phyloP scores from a whole-genome alignment of 30 jellyfish, hydroid and myxozoan genomes.

The Hydractinia symbiolongicarpus region DNA sequence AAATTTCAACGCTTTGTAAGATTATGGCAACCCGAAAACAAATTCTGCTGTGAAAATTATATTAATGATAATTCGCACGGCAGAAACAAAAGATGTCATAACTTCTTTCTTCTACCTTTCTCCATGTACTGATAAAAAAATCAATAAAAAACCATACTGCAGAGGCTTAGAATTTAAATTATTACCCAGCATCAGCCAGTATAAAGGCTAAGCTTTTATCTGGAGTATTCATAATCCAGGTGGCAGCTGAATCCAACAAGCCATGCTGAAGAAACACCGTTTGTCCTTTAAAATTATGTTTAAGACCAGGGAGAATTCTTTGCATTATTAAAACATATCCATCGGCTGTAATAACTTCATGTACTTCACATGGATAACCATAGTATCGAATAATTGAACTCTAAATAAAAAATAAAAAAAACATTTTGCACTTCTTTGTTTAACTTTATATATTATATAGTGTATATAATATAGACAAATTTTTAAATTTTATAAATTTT shows the following conservation, averaged over 20 bases:
- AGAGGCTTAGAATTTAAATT: neutral
- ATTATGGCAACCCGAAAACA: too few relatives aligned
- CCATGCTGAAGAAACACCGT: conserved; percentile 80
- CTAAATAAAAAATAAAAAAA: conserved; percentile 22
- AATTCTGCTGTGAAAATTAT: too few relatives aligned
- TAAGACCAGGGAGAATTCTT: conserved; percentile 41
- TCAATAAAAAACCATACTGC: neutral
- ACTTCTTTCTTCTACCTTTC: too few relatives aligned
- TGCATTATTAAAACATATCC: conserved; percentile 63
- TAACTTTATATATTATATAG: too few relatives aligned
- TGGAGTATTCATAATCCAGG: conserved; percentile 58
- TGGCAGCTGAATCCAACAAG: conserved; percentile 68
- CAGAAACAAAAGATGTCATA: too few relatives aligned
- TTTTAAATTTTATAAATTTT: too few relatives aligned
- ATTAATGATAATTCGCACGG: too few relatives aligned
- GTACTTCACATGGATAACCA: conserved; percentile 75
- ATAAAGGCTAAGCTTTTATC: conserved; percentile 69
- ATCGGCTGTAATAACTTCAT: conserved; percentile 54
- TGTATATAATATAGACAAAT: too few relatives aligned
- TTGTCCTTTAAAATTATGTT: conserved; percentile 32
- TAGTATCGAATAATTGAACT: conserved; percentile 52
- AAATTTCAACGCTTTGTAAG: too few relatives aligned
- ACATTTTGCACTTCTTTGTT: too few relatives aligned
- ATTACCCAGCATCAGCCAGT: conserved; percentile 70
- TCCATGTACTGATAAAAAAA: too few relatives aligned